These are phyloP conservation scores for Hemibagrus wyckioides DNA, from an alignment of 2,113 vertebrate genomes.

Conservation along the genomic window DNA sequence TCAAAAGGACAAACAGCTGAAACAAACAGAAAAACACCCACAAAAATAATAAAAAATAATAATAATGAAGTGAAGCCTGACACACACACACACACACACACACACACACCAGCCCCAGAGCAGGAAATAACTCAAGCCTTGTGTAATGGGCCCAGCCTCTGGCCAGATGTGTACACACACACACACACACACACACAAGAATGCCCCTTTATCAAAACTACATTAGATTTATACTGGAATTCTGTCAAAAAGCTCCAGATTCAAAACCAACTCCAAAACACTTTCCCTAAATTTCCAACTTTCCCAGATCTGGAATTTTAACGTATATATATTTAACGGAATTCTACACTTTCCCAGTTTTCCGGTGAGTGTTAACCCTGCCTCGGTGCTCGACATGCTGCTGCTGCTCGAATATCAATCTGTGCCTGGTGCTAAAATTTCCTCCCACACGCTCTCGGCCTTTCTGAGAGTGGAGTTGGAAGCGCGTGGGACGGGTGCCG, in stretches of 20 bases:
- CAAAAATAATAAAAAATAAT: background rate
- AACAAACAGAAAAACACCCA: background rate
- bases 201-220: background rate
- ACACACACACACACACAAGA: background rate
- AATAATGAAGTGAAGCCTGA: slow-evolving; percentile 6
- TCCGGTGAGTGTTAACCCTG: background rate
- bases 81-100: slow-evolving; percentile 8
- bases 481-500: slow-evolving; percentile 27
- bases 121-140: slow-evolving; percentile 60
- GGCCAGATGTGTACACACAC: slow-evolving; percentile 30
- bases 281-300: background rate
- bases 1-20: background rate
- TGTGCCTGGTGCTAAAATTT: background rate
- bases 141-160: slow-evolving; percentile 53
- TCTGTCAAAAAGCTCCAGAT: background rate
- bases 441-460: slow-evolving; percentile 4
- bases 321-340: background rate
- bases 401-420: slow-evolving; percentile 2
- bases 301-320: background rate
- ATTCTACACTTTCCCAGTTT: background rate
- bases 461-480: background rate
- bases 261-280: background rate
- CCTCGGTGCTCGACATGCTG: background rate
- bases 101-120: slow-evolving; percentile 3
- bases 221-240: background rate